phyloP scores from a whole-genome alignment of 1,140 invertebrate species.

The Lepidostoma basale region DNA sequence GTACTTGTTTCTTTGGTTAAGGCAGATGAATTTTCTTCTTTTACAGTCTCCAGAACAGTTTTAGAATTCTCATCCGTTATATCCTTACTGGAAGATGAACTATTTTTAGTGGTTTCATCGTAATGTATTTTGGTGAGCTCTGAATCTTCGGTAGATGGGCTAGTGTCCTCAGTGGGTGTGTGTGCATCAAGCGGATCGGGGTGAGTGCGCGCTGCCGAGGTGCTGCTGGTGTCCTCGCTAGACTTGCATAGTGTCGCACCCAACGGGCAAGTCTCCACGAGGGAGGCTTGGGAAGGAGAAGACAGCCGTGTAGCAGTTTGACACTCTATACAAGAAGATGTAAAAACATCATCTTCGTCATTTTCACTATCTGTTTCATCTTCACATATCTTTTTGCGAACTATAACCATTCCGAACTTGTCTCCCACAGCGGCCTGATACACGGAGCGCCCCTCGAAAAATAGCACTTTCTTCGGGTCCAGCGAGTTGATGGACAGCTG shows the following conservation, averaged over 20 bases:
- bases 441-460: constrained; percentile 70
- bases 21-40: constrained; percentile 51
- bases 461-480: constrained; percentile 69
- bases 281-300: constrained; percentile 60
- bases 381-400: constrained; percentile 63
- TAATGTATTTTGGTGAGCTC: constrained; percentile 52
- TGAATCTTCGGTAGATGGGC: constrained; percentile 60
- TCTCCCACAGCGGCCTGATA: constrained; percentile 68
- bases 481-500: constrained; percentile 68
- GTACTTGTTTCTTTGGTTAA: constrained; percentile 52
- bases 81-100: constrained; percentile 7
- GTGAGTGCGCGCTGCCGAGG: constrained; percentile 57
- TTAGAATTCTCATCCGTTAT: constrained; percentile 6
- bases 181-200: constrained; percentile 58
- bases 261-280: constrained; percentile 58
- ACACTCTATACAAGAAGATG: constrained; percentile 69
- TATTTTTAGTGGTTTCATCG: constrained; percentile 41
- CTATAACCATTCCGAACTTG: constrained; percentile 73
- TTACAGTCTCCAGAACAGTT: constrained; percentile 43
- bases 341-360: constrained; percentile 70
- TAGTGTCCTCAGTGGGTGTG: constrained; percentile 63
- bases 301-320: constrained; percentile 60
- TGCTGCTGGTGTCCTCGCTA: constrained; percentile 61
- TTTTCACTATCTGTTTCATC: constrained; percentile 68
- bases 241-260: constrained; percentile 60